Percentiles rank a stretch among this genome's conserved stretches.
phyloP scores from a whole-genome alignment of 2,797 vertebrate species.

The Sylvia borin region DNA sequence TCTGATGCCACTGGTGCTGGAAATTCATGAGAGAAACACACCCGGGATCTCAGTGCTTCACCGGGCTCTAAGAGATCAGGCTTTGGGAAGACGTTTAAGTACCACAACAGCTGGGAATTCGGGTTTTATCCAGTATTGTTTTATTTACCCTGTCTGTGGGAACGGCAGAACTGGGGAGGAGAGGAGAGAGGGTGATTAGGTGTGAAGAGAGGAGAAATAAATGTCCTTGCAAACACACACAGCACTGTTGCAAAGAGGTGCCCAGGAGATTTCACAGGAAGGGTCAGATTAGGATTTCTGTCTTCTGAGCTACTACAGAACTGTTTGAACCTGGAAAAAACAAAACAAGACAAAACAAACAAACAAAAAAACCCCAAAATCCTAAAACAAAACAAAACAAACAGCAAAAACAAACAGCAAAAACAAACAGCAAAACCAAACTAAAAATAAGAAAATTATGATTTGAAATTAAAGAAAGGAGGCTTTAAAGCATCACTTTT shows the following conservation, averaged over 20 bases:
- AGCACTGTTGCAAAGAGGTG: neutral
- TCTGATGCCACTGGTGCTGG: neutral
- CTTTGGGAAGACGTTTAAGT: neutral
- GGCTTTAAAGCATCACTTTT: neutral
- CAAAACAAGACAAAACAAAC: too few species aligned
- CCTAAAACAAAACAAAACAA: too few species aligned
- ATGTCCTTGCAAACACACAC: neutral
- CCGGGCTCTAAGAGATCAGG: neutral
- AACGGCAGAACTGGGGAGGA: neutral
- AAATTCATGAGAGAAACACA: neutral
- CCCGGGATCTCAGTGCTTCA: neutral
- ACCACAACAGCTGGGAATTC: neutral
- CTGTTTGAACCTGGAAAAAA: neutral
- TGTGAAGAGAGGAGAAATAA: neutral
- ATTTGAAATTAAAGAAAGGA: neutral
- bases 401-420: too few species aligned
- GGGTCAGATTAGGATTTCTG: neutral
- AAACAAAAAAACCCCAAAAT: too few species aligned
- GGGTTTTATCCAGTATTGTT: neutral
- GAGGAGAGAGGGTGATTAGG: neutral
- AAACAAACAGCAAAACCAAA: too few species aligned
- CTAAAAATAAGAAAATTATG: accelerated
- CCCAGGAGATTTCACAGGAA: neutral
- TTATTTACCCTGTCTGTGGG: neutral
- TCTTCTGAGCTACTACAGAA: neutral